Evolutionary conservation across 37 sponge, comb jelly and placozoan genomes (phyloP).

Genomic region (Diacarnus erythraeanus): DNA sequence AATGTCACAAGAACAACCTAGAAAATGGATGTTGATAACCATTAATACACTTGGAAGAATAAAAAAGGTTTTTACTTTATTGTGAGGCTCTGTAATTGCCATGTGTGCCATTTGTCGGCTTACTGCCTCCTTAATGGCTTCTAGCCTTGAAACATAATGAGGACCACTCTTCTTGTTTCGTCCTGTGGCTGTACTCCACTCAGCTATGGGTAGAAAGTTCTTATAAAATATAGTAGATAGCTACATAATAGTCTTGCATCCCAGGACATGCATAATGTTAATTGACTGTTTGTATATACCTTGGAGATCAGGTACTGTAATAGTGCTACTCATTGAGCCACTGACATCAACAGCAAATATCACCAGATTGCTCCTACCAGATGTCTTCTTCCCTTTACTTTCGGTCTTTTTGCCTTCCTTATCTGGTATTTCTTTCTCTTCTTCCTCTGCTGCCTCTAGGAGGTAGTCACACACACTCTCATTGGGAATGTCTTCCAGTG

Average conservation of each 20-base stretch:
- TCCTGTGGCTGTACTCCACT: slow-evolving; percentile 75
- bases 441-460: slow-evolving; percentile 64
- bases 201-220: slow-evolving; percentile 33
- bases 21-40: neutral
- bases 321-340: slow-evolving; percentile 83
- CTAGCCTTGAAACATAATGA: slow-evolving; percentile 73
- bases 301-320: slow-evolving; percentile 81
- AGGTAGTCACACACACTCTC: slow-evolving; percentile 60
- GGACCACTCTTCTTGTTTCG: slow-evolving; percentile 44
- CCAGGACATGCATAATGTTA: neutral
- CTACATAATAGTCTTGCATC: neutral
- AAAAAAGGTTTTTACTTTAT: slow-evolving; percentile 33
- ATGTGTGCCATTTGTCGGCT: slow-evolving; percentile 79
- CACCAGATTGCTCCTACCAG: slow-evolving; percentile 52
- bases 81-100: slow-evolving; percentile 62
- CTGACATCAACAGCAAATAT: slow-evolving; percentile 90
- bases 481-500: slow-evolving; percentile 38
- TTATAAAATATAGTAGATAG: no score
- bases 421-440: slow-evolving; percentile 46
- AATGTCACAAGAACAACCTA: slow-evolving; percentile 71
- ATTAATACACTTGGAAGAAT: neutral
- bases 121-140: slow-evolving; percentile 89
- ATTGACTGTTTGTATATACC: slow-evolving; percentile 58
- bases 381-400: neutral
- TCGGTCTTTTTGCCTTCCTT: neutral